phyloP scores from a whole-genome alignment of 92 coral and sea anemone species.

The Meandrina meandrites region DNA sequence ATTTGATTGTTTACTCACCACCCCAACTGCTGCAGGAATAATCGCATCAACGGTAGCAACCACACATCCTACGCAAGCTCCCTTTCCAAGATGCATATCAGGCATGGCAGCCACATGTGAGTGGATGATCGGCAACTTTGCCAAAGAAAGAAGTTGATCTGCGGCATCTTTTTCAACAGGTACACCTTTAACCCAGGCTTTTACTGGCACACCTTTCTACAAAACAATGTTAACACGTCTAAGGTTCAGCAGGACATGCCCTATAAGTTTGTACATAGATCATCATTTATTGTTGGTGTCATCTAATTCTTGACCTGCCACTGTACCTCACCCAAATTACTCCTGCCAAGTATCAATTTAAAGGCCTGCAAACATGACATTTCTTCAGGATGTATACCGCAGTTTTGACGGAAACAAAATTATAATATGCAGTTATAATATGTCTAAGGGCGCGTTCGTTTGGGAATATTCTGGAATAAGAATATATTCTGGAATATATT shows the following conservation, averaged over 20 bases:
- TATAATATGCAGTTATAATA: too few species aligned
- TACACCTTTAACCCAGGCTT: slow-evolving; percentile 81
- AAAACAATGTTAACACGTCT: neutral
- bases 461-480: too few species aligned
- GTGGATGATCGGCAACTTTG: slow-evolving; percentile 79
- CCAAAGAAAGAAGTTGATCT: slow-evolving; percentile 66
- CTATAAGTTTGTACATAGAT: too few species aligned
- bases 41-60: slow-evolving; percentile 78
- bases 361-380: neutral
- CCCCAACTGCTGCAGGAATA: slow-evolving; percentile 87
- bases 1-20: slow-evolving; percentile 38
- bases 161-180: slow-evolving; percentile 79
- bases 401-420: neutral
- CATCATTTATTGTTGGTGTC: too few species aligned
- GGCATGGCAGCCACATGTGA: slow-evolving; percentile 94
- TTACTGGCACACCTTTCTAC: slow-evolving; percentile 63
- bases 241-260: neutral
- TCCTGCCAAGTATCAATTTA: neutral
- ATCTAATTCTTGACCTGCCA: too few species aligned
- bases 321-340: too few species aligned
- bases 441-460: too few species aligned
- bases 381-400: neutral
- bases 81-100: slow-evolving; percentile 88
- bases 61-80: slow-evolving; percentile 84
- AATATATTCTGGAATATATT: too few species aligned